Conservation (phyloP, 2,113 vertebrate genomes). For the Balaeniceps rex region DNA sequence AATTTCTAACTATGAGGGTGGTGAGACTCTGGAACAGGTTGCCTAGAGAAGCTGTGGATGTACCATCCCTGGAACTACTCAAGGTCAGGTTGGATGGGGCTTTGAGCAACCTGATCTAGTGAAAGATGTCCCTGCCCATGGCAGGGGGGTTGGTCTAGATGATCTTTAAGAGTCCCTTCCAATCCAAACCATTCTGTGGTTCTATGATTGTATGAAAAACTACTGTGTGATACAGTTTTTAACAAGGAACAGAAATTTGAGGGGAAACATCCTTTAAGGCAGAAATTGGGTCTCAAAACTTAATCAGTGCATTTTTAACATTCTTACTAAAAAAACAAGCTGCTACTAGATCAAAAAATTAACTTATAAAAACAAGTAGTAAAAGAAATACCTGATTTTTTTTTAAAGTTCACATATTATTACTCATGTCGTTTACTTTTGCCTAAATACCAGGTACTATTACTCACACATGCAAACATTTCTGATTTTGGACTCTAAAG, state of each 20-base stretch:
- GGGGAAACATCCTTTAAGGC: constrained; percentile 2
- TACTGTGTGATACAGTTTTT: not conserved
- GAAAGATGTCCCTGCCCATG: not conserved
- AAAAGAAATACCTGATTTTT: constrained; percentile 20
- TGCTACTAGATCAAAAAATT: not conserved
- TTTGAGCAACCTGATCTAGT: not conserved
- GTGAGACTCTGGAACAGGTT: not conserved
- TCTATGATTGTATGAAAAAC: not conserved
- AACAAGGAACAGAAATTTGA: constrained; percentile 7
- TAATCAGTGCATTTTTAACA: constrained; percentile 41
- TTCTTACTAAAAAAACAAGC: constrained; percentile 40
- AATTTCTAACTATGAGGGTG: not conserved
- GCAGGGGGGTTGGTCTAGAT: fast-evolving
- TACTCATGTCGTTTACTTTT: not conserved
- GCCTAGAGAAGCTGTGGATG: not conserved
- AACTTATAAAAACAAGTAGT: not conserved
- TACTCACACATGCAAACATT: constrained; percentile 3
- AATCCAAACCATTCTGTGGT: not conserved
- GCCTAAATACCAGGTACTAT: constrained; percentile 5
- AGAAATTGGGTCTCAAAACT: constrained; percentile 15
- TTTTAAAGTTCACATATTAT: not conserved
- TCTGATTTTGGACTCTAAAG: not conserved
- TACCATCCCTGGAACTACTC: not conserved
- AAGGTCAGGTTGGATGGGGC: fast-evolving
- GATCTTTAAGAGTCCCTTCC: not conserved